Evolutionary conservation across 2,797 vertebrate genomes (phyloP), one percentile per base, ranked within the genome.

Genomic region (Florisuga fusca): DNA sequence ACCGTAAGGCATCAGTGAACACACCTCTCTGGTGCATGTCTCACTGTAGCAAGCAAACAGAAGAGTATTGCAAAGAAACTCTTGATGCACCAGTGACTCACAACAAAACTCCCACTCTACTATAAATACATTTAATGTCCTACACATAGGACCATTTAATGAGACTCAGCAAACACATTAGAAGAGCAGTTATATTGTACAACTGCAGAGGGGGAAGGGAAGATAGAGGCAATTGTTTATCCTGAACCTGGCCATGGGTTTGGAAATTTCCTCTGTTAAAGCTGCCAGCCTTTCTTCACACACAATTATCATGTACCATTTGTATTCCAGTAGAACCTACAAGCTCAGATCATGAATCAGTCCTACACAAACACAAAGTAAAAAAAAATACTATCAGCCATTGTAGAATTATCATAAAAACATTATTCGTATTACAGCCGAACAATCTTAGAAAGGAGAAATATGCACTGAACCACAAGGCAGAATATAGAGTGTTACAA

Each of bases 71-170:
- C 0, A 10, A 64, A 73, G 67, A 63, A 87, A 69, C 26, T 69
- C 41, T 25, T 78, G 80, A 84, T 69, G 84, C 63, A 66, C n/a
- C 62, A 76, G 34, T 69, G 90, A 89, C 67, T 90, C 26, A 1
- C 75, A 87, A 90, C 33, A 89, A 88, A 93, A 62, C 45, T 90
- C 58, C 41, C 71, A 48, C 84, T 90, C 80, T 82, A 48, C 62
- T 63, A 81, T 66, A 88, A 90, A 87, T 46, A 59, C 62, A 59
- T 68, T 43, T 78, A 27, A 68, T 55, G 67, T 69, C 34, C 48
- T 61, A 54, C 69, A 82, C 4, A 1, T 6, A 51, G 29, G 31
- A 48, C 68, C 34, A 38, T 69, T 78, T 87, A 66, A 89, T 48
- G 77, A 86, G 80, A 83, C 33, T 57, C 58, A 53, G n/a, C 36